A percentile compares a stretch with the other conserved stretches of the same genome.
These are phyloP conservation scores for Drosophila biarmipes DNA, from an alignment of 1,140 invertebrate species.

Conservation along the genomic window DNA sequence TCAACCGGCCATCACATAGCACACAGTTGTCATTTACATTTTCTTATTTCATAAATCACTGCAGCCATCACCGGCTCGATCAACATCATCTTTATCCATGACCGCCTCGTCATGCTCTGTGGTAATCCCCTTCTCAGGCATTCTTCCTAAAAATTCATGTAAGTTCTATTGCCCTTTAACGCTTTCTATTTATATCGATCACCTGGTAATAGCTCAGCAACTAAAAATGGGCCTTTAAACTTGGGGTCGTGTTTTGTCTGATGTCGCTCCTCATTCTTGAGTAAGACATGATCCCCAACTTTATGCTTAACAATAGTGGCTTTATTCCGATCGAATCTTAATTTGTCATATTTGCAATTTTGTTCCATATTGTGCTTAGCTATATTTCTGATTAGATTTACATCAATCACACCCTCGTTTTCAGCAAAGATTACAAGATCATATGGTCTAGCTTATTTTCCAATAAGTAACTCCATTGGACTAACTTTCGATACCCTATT, in stretches of 20 bases:
- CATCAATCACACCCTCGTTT: neutral
- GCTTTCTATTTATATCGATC: too few species aligned
- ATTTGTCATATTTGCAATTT: constrained; percentile 2
- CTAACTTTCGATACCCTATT: constrained; percentile 1
- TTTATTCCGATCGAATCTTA: constrained; percentile 14
- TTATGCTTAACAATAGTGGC: constrained; percentile 3
- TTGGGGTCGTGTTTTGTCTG: neutral
- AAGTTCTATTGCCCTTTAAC: too few species aligned
- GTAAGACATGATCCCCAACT: neutral
- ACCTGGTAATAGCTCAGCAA: too few species aligned
- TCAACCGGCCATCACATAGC: too few species aligned
- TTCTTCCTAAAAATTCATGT: too few species aligned
- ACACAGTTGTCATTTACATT: too few species aligned
- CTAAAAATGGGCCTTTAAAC: too few species aligned
- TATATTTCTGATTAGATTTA: constrained; percentile 2
- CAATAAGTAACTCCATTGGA: constrained; percentile 2
- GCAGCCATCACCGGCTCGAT: too few species aligned
- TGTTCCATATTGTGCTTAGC: constrained; percentile 10
- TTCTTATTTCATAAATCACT: too few species aligned
- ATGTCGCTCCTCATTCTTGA: neutral
- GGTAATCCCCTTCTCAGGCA: too few species aligned
- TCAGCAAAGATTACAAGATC: constrained; percentile 1
- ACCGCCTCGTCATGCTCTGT: too few species aligned
- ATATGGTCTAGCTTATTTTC: constrained; percentile 6
- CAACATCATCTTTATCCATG: too few species aligned